phyloP scores from a whole-genome alignment of 2,113 vertebrate genomes.

The Gulo gulo region DNA sequence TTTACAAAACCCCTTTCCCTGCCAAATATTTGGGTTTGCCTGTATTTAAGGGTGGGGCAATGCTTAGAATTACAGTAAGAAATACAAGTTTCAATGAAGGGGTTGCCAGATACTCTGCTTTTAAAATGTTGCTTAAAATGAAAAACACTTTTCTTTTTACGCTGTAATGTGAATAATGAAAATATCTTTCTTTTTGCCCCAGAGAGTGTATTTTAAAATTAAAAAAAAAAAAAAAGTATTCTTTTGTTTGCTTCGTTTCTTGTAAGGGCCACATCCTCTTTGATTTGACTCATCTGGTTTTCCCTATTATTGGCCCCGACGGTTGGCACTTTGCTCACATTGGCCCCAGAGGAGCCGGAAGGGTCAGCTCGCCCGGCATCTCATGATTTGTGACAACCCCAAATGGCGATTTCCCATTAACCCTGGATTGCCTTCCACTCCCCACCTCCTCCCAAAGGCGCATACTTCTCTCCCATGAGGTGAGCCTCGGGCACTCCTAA shows the following conservation, averaged over 20 bases:
- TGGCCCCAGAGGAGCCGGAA: conserved; percentile 57
- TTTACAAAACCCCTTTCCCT: conserved; percentile 60
- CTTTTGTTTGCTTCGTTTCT: neutral
- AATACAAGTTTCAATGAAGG: neutral
- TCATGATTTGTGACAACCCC: conserved; percentile 73
- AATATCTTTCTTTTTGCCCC: neutral
- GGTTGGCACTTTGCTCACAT: conserved; percentile 66
- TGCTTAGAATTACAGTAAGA: neutral
- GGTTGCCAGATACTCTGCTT: neutral
- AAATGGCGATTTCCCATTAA: conserved; percentile 78
- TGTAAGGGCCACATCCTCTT: conserved; percentile 51
- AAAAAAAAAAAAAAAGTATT: neutral
- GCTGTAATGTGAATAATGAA: neutral
- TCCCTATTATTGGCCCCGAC: conserved; percentile 36
- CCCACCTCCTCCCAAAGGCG: conserved; percentile 39
- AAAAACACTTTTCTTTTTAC: neutral
- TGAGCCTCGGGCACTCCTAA: conserved; percentile 49
- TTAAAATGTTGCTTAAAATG: conserved; percentile 17
- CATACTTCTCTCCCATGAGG: conserved; percentile 68
- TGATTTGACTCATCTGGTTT: conserved; percentile 72
- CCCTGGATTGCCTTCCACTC: conserved; percentile 38
- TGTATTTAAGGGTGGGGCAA: neutral
- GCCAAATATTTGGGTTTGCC: conserved; percentile 72
- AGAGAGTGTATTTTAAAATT: neutral
- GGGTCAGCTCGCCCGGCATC: conserved; percentile 73